phyloP scores from a whole-genome alignment of 2,888 invertebrate genomes.

The Eledona agricola region DNA sequence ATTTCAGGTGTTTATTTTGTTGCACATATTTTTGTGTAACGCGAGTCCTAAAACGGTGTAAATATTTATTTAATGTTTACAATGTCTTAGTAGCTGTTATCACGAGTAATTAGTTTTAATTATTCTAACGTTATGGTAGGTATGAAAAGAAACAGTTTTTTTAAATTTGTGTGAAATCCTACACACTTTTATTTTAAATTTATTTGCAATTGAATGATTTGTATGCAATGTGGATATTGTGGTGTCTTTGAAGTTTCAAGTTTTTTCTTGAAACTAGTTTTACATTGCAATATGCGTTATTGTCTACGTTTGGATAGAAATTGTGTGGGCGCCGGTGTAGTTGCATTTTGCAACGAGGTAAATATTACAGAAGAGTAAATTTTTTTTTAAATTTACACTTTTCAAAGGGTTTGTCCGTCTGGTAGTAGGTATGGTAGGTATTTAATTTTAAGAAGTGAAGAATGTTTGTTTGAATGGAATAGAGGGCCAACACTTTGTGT shows the following conservation, averaged over 20 bases:
- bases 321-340: no score
- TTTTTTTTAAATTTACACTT: slow-evolving; percentile 16
- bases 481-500: slow-evolving; percentile 30
- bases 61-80: no score
- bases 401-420: background rate
- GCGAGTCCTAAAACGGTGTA: no score
- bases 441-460: slow-evolving; percentile 12
- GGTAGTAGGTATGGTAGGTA: slow-evolving; percentile 17
- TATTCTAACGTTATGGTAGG: no score
- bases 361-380: slow-evolving; percentile 16
- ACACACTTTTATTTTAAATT: no score
- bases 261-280: slow-evolving; percentile 1
- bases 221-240: background rate
- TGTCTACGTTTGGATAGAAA: slow-evolving; percentile 1
- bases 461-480: slow-evolving; percentile 25
- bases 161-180: no score
- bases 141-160: no score
- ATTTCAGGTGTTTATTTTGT: background rate
- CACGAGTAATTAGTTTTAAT: no score
- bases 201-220: no score
- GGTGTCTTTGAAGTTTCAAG: background rate
- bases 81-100: no score
- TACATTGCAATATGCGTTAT: no score
- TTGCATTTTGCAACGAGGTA: slow-evolving; percentile 25
- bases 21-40: background rate